Evolutionary conservation across 2,888 invertebrate genomes (phyloP).

Genomic region (Thalpophila matura): DNA sequence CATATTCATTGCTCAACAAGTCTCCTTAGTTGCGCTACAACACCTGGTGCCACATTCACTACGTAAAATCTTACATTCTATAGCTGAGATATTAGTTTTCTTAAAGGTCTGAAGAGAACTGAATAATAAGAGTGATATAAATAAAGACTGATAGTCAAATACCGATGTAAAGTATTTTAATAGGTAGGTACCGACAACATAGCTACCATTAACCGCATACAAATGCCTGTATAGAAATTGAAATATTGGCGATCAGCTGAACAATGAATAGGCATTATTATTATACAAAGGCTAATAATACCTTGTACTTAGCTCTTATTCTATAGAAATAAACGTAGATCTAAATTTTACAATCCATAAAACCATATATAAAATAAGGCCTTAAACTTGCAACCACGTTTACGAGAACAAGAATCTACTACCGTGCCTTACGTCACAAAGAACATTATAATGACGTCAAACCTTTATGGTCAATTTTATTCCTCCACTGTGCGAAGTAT

Average conservation of each 20-base stretch:
- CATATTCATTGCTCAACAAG: slow-evolving; percentile 15
- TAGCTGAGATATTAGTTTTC: not conserved
- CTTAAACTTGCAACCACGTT: slow-evolving; percentile 33
- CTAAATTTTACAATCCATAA: slow-evolving; percentile 54
- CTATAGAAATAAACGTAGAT: slow-evolving; percentile 33
- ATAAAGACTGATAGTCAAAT: not conserved
- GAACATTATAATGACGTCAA: slow-evolving; percentile 34
- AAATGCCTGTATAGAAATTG: slow-evolving; percentile 2
- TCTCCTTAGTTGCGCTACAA: not conserved
- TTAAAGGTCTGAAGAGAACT: not conserved
- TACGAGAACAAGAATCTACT: slow-evolving; percentile 24
- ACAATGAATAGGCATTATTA: slow-evolving; percentile 17
- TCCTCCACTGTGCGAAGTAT: slow-evolving; percentile 13
- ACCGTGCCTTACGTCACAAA: slow-evolving; percentile 33
- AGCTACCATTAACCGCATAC: not conserved
- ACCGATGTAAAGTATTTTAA: no score
- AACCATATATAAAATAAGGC: slow-evolving; percentile 50
- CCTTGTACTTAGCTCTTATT: slow-evolving; percentile 16
- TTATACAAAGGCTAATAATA: slow-evolving; percentile 29
- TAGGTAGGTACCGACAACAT: no score
- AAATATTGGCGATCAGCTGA: not conserved
- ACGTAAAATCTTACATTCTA: not conserved
- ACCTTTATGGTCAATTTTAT: slow-evolving; percentile 43
- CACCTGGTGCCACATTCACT: slow-evolving; percentile 26
- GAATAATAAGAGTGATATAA: not conserved